These are phyloP conservation scores for Unio pictorum DNA, from an alignment of 2,888 invertebrate genomes.

Conservation along the genomic window DNA sequence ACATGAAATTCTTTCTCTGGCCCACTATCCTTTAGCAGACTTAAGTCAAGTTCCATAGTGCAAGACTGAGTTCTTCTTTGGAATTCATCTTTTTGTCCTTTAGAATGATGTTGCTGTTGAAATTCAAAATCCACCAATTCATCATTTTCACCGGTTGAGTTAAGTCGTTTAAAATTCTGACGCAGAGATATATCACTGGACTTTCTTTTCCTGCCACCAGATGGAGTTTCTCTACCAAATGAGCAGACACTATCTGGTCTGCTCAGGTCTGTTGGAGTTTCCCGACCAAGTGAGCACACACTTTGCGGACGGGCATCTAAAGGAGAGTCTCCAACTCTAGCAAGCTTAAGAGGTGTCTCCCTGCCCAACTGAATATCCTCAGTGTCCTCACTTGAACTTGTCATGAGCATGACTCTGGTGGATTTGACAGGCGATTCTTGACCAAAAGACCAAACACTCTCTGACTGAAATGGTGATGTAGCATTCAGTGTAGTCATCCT, in stretches of 20 bases:
- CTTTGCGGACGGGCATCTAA: slow-evolving; percentile 29
- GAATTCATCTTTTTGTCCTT: slow-evolving; percentile 5
- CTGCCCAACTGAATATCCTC: not conserved
- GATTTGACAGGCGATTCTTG: slow-evolving; percentile 9
- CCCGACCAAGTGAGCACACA: slow-evolving; percentile 32
- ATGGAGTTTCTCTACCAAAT: slow-evolving; percentile 41
- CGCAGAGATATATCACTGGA: slow-evolving; percentile 25
- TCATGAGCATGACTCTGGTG: too few relatives aligned
- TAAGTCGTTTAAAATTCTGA: slow-evolving; percentile 32
- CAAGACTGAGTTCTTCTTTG: slow-evolving; percentile 38
- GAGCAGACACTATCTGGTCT: slow-evolving; percentile 46
- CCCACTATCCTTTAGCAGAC: too few relatives aligned
- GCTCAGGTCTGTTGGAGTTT: slow-evolving; percentile 18
- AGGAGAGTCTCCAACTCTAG: slow-evolving; percentile 15
- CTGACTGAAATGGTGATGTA: slow-evolving; percentile 33
- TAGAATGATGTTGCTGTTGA: too few relatives aligned
- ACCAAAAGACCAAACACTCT: slow-evolving; percentile 35
- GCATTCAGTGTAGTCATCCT: slow-evolving; percentile 32
- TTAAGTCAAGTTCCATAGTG: slow-evolving; percentile 26
- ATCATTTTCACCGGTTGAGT: slow-evolving; percentile 40
- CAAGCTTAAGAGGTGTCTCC: slow-evolving; percentile 21
- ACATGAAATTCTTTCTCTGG: slow-evolving; percentile 10
- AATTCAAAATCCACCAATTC: slow-evolving; percentile 10
- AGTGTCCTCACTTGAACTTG: too few relatives aligned
- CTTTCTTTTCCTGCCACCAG: slow-evolving; percentile 44